Evolutionary conservation across 1,140 invertebrate genomes (phyloP), one percentile per base, ranked within the genome.

Genomic region (Wiebesia pumilae): DNA sequence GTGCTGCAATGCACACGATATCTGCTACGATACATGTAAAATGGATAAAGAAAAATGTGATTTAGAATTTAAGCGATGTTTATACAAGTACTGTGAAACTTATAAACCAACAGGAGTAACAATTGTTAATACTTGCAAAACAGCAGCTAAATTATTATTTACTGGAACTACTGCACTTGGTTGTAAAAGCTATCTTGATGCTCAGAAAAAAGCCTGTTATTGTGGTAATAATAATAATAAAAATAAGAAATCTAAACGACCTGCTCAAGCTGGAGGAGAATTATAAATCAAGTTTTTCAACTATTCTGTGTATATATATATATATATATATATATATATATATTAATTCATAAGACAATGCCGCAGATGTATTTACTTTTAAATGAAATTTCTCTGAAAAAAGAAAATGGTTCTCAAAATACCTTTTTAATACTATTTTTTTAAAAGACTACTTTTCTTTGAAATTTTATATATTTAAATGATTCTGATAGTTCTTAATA

Each of bases 11-110:
- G 90, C 91, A 3, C 98, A 98, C 92, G 98, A 98, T 89, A 95
- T 97, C 87, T 98, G 98, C 91, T 98, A 98, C 90, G 97, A 98
- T 87, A 98, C 97, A 6, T 98, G 98, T 91, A 97, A 97, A 88
- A 95, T 93, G 51, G 96, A 97, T 77, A 98, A 98, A 92, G 97
- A 98, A 91, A 94, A 96, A 0, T 98, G 98, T 94, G 98, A 98
- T 93, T 91, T 97, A 73, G 95, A 96, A 51, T 98, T 98, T 90
- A 97, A 97, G 90, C 94, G 96, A 88, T 98, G 98, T 90, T 93
- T 98, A 0, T 97, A 98, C 88, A 96, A 95, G 90, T 96, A 97
- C 86, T 98, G 97, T 93, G 96, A 97, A 75, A 94, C 94, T 33
- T 96, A 96, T 90, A 94, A 96, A 88, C 92, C 91, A 30, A 94